Conservation (phyloP, 2,797 vertebrate species). For the Tympanoctomys barrerae region DNA sequence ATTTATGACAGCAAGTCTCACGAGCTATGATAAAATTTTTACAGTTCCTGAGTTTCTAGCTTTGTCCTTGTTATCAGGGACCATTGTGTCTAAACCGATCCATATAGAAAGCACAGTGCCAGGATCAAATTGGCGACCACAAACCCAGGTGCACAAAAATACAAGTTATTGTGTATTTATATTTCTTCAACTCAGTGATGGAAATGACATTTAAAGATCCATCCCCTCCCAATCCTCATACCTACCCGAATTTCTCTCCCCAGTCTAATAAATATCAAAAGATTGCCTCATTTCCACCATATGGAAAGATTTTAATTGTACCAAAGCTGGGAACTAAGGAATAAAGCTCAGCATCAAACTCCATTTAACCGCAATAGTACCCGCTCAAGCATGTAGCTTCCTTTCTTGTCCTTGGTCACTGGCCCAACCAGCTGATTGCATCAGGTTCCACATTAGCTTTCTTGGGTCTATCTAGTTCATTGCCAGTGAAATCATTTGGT, state of each 20-base stretch:
- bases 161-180: background rate
- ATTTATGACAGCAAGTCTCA: conserved; percentile 52
- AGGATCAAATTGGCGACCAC: background rate
- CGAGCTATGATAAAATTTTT: conserved; percentile 37
- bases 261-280: background rate
- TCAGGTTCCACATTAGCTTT: background rate
- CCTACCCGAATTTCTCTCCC: background rate
- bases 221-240: background rate
- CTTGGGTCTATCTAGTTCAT: background rate
- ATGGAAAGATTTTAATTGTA: background rate
- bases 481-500: background rate
- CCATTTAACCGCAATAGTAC: background rate
- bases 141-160: conserved; percentile 29
- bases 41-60: conserved; percentile 58
- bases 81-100: background rate
- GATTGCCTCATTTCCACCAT: background rate
- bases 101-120: background rate
- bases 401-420: conserved; percentile 3
- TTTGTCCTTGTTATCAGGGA: conserved; percentile 59
- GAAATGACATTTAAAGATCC: conserved; percentile 26
- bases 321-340: background rate
- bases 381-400: background rate
- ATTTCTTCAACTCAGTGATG: background rate
- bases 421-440: background rate
- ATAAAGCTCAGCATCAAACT: background rate